Evolutionary conservation across 2,888 invertebrate species (phyloP), one percentile per base, ranked within the genome.

Genomic region (Abscondita cerata): DNA sequence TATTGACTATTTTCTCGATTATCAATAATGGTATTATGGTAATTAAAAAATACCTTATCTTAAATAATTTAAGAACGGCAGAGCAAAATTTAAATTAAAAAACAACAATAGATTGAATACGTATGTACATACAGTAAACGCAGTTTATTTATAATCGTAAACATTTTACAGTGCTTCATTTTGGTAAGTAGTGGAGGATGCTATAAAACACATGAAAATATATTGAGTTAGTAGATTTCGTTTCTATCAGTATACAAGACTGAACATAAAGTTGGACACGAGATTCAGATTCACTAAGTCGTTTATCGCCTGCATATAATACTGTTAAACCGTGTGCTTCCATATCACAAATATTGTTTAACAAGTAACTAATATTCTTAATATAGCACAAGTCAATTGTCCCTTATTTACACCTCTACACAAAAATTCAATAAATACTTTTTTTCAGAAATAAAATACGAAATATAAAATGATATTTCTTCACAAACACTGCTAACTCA

Each of bases 111-210:
- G 15, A 25, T 25, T 33, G 9, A 48, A 48, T 25, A 48, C 15
- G 15, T 15, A 31, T 9, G 12, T 15, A 25, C 33, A 48, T 67
- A 70, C 69, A 71, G 68, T 71, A 71, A 71, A 71, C 69, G 71
- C 70, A 69, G 68, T 70, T 70, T 67, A 68, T 71, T 70, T 60
- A 70, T 69, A 67, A 68, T 68, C 65, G 68, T 69, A 70, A 71
- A 70, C 68, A 70, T 69, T 70, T 69, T 69, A 71, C 71, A 71
- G 69, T 71, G 70, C 68, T 69, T 65, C 66, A 65, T 65, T 69
- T 64, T 67, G 60, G 65, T 69, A 69, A 69, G 69, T 69, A 69
- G 68, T 65, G 65, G 63, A 65, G 58, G 67, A 68, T 68, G 65
- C 66, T 67, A 68, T 65, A 69, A 69, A 69, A 65, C 68, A 69